Conservation (phyloP, 2,888 invertebrate species). For the Oscheius sp. region DNA sequence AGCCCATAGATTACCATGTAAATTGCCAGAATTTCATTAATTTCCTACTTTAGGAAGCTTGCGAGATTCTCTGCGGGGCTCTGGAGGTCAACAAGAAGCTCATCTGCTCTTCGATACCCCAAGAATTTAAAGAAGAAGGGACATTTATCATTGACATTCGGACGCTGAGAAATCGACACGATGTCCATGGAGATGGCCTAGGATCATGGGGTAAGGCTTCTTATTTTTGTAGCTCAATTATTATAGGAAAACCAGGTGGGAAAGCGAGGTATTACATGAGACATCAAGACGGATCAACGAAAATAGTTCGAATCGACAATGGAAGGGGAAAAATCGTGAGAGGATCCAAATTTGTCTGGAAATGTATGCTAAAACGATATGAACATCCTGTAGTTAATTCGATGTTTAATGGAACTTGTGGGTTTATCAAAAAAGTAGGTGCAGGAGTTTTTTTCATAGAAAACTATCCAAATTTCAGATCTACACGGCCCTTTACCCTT, state of each 20-base stretch:
- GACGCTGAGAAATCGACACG: slow-evolving; percentile 12
- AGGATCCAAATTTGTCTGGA: slow-evolving; percentile 22
- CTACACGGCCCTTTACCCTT: slow-evolving; percentile 42
- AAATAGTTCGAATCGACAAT: slow-evolving; percentile 44
- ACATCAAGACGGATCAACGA: slow-evolving; percentile 31
- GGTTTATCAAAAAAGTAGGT: slow-evolving; percentile 41
- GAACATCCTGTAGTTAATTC: slow-evolving; percentile 36
- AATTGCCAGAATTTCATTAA: not conserved
- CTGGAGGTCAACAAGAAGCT: slow-evolving; percentile 38
- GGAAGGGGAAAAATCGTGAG: slow-evolving; percentile 38
- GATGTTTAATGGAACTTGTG: slow-evolving; percentile 19
- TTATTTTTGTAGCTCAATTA: not conserved
- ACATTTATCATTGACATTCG: slow-evolving; percentile 48
- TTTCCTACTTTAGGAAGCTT: slow-evolving; percentile 43
- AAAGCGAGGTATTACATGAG: slow-evolving; percentile 42
- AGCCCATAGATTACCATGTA: slow-evolving; percentile 50
- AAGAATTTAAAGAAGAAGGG: slow-evolving; percentile 47
- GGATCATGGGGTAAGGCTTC: slow-evolving; percentile 48
- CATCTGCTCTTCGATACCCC: slow-evolving; percentile 48
- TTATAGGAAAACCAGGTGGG: slow-evolving; percentile 47
- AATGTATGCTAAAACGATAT: slow-evolving; percentile 40
- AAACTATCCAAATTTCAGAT: slow-evolving; percentile 38
- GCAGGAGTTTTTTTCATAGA: not conserved
- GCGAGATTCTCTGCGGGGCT: slow-evolving; percentile 51
- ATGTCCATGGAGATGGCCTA: slow-evolving; percentile 37